Evolutionary conservation across 2,113 vertebrate genomes (phyloP), one percentile per base, ranked within the genome.

Genomic region (Bagarius yarrelli): DNA sequence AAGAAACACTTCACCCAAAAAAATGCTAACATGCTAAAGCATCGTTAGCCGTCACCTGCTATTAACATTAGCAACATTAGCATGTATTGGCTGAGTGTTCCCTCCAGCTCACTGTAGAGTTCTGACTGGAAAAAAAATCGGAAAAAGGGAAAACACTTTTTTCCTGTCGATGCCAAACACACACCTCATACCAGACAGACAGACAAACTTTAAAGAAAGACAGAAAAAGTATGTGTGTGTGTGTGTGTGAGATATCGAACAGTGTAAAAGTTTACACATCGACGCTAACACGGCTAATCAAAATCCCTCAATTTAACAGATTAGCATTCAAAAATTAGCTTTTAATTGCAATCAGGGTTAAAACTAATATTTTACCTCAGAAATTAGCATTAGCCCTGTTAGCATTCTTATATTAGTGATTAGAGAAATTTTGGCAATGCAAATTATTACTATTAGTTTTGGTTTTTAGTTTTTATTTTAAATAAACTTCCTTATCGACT

Each of bases 1-100:
- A n/a, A 71, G 67, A 70, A 71, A 71, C 69, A 71, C 44, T 52
- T 72, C 70, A 53, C 70, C 27, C 70, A 18, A 9, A 72, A 50
- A 30, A 21, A 72, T 72, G 47, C 70, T 72, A 72, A 72, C 70
- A 72, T 72, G 70, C 70, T 72, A 72, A 72, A 72, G 70, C 70
- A 72, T 53, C 16, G 70, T 72, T 72, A 72, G 70, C 70, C 1
- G 52, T 72, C 70, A 72, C 70, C 70, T 53, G 50, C 25, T 72
- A 53, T 72, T 72, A 72, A 25, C 70, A 32, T 72, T 72, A 72
- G 70, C 70, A 53, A 53, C 50, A 72, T 72, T 72, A 72, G 70
- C 70, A 72, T 72, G 50, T 72, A 32, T 30, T 25, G 47, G 70
- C 1, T 32, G 27, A 53, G 50, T 72, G 70, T 72, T 53, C 16